phyloP scores from a whole-genome alignment of 2,888 invertebrate genomes.

The Agriopis leucophaearia region DNA sequence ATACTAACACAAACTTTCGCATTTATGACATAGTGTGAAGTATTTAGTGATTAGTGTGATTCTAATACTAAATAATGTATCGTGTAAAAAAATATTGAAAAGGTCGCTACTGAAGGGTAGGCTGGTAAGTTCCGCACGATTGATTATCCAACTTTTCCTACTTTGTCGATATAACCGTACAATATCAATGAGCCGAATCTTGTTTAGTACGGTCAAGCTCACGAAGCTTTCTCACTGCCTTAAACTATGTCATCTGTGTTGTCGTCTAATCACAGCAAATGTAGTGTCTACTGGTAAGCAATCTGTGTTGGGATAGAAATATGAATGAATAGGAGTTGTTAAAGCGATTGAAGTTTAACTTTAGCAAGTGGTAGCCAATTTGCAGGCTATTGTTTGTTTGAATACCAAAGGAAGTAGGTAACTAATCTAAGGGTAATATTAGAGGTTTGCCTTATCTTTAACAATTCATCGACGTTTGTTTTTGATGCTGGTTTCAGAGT shows the following conservation, averaged over 20 bases:
- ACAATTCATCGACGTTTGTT: neutral
- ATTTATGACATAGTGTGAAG: too few species aligned
- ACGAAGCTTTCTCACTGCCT: neutral
- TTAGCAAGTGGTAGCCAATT: conserved; percentile 15
- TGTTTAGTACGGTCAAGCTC: conserved; percentile 4
- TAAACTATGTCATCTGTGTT: conserved; percentile 3
- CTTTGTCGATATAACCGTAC: neutral
- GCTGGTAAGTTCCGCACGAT: conserved; percentile 17
- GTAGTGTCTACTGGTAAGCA: conserved; percentile 13
- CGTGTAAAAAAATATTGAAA: neutral
- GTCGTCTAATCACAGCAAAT: conserved; percentile 17
- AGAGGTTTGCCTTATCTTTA: neutral
- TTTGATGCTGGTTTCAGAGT: neutral
- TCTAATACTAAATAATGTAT: neutral
- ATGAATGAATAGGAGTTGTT: conserved; percentile 23
- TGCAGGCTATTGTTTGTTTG: conserved; percentile 21
- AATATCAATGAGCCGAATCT: conserved; percentile 12
- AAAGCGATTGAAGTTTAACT: conserved; percentile 16
- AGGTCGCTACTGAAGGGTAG: neutral
- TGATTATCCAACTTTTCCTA: conserved; percentile 5
- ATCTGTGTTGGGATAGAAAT: conserved; percentile 9
- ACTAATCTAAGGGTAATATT: neutral
- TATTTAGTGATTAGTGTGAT: neutral
- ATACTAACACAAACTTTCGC: too few species aligned
- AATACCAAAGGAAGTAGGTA: conserved; percentile 4